These are phyloP conservation scores for Deilephila elpenor DNA, from an alignment of 2,888 invertebrate genomes.

Conservation along the genomic window DNA sequence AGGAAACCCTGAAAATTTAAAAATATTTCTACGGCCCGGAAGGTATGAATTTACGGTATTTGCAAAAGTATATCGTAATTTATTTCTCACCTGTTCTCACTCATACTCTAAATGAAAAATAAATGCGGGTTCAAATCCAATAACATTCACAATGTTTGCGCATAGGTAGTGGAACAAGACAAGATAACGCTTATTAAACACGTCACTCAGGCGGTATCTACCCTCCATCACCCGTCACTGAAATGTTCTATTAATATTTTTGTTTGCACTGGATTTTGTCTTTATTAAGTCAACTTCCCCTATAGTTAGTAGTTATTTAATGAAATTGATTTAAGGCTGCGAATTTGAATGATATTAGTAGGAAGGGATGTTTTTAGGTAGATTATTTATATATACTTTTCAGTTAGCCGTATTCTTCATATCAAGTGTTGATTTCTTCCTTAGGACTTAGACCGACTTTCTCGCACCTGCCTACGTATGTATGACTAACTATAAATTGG, in stretches of 20 bases:
- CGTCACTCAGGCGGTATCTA: slow-evolving; percentile 80
- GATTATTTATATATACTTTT: not conserved
- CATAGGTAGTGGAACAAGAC: slow-evolving; percentile 50
- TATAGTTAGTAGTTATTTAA: not conserved
- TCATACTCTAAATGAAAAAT: not conserved
- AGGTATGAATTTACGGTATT: too few relatives aligned
- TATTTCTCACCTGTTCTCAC: too few relatives aligned
- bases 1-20: too few relatives aligned
- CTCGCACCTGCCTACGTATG: too few relatives aligned
- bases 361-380: too few relatives aligned
- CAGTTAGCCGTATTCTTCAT: too few relatives aligned
- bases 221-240: slow-evolving; percentile 73
- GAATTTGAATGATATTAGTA: too few relatives aligned
- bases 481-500: too few relatives aligned
- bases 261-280: slow-evolving; percentile 26
- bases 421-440: too few relatives aligned
- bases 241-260: slow-evolving; percentile 50
- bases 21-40: too few relatives aligned
- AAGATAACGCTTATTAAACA: slow-evolving; percentile 82
- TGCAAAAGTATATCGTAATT: too few relatives aligned
- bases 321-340: not conserved
- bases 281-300: slow-evolving; percentile 16
- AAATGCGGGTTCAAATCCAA: not conserved
- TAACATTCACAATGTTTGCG: not conserved
- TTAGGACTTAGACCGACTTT: too few relatives aligned